phyloP scores from a whole-genome alignment of 2,888 invertebrate species.

The Lepidocyrtinus sp. region DNA sequence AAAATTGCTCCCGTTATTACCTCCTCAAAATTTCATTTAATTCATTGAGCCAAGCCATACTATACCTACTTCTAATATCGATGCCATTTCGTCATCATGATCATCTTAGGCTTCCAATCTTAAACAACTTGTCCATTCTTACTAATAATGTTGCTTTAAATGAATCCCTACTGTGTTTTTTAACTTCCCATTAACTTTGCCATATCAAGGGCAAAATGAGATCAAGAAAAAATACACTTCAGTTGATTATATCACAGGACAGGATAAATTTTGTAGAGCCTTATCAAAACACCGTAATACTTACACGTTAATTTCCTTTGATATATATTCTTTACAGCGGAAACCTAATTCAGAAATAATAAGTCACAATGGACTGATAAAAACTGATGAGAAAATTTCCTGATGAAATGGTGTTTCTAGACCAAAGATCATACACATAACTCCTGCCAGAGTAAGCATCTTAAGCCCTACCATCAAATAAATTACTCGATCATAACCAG shows the following conservation, averaged over 20 bases:
- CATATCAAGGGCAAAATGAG: neutral
- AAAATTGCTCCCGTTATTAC: neutral
- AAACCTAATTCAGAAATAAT: slow-evolving; percentile 9
- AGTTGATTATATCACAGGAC: neutral
- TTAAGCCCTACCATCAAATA: too few relatives aligned
- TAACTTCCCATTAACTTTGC: slow-evolving; percentile 24
- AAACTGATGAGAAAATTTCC: neutral
- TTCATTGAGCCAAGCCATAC: neutral
- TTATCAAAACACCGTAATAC: neutral
- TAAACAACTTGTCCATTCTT: neutral
- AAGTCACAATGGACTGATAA: slow-evolving; percentile 6
- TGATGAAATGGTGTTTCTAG: neutral
- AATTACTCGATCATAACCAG: too few relatives aligned
- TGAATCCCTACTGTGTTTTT: slow-evolving; percentile 45
- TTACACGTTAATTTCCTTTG: neutral
- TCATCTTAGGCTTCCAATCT: neutral
- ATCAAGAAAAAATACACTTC: neutral
- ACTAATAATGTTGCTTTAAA: neutral
- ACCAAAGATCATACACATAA: too few relatives aligned
- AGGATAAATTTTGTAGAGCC: neutral
- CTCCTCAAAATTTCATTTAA: slow-evolving; percentile 2
- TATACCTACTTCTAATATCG: neutral
- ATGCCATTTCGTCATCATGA: neutral
- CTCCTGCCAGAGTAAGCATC: too few relatives aligned
- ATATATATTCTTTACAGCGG: neutral